Conservation (phyloP, 2,113 vertebrate species). For the Seriola rivoliana region DNA sequence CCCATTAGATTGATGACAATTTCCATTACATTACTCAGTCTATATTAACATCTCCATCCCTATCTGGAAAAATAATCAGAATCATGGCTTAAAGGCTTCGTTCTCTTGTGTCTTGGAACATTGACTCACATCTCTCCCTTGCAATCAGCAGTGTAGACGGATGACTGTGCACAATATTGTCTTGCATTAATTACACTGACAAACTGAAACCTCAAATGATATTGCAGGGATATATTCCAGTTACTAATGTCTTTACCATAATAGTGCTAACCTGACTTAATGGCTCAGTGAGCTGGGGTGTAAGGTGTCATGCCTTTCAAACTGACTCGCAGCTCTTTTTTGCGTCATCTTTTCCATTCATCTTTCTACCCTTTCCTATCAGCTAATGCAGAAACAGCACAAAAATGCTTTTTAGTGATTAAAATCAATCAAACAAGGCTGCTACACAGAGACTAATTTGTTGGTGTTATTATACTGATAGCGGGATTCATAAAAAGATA, state of each 20-base stretch:
- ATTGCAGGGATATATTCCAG: slow-evolving; percentile 19
- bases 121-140: slow-evolving; percentile 45
- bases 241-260: slow-evolving; percentile 21
- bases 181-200: slow-evolving; percentile 58
- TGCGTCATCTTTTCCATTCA: slow-evolving; percentile 3
- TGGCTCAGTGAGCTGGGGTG: slow-evolving; percentile 1
- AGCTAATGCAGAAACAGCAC: background rate
- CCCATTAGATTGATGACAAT: slow-evolving; percentile 69
- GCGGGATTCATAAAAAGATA: slow-evolving; percentile 44
- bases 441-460: slow-evolving; percentile 37
- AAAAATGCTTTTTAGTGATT: slow-evolving; percentile 44
- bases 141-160: slow-evolving; percentile 48
- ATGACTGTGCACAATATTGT: slow-evolving; percentile 63
- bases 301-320: background rate
- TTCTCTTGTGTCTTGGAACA: slow-evolving; percentile 48
- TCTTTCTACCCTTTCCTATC: background rate
- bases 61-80: slow-evolving; percentile 63
- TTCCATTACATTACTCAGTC: slow-evolving; percentile 64
- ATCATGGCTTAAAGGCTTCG: slow-evolving; percentile 61
- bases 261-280: slow-evolving; percentile 17
- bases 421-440: slow-evolving; percentile 49
- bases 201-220: slow-evolving; percentile 38
- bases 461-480: slow-evolving; percentile 42
- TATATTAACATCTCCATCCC: slow-evolving; percentile 65
- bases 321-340: background rate